These are phyloP conservation scores for Drosophila sucinea DNA, from an alignment of 1,140 invertebrate genomes.

Conservation along the genomic window DNA sequence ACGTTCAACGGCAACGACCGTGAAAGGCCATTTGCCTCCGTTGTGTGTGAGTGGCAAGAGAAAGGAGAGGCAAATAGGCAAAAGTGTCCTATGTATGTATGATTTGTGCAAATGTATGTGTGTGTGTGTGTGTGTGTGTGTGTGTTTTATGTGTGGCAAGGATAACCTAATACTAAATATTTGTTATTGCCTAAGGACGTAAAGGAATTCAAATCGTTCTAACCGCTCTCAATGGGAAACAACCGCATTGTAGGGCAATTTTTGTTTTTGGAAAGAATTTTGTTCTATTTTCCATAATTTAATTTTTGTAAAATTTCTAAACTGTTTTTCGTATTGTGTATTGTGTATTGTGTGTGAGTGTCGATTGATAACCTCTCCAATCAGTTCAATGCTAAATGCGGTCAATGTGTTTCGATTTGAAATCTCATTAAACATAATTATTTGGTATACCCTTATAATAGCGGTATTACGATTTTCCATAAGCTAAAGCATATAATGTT, in stretches of 20 bases:
- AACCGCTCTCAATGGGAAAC: slow-evolving; percentile 1
- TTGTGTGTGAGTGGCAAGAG: not conserved
- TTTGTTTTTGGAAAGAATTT: not conserved
- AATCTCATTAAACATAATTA: slow-evolving; percentile 11
- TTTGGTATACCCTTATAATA: not conserved
- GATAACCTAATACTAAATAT: slow-evolving; percentile 77
- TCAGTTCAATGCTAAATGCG: slow-evolving; percentile 68
- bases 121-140: slow-evolving; percentile 20
- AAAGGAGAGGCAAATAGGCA: slow-evolving; percentile 4
- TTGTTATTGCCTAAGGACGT: slow-evolving; percentile 75
- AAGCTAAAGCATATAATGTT: too few species aligned
- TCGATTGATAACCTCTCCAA: slow-evolving; percentile 53
- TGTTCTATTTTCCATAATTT: not conserved
- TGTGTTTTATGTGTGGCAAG: slow-evolving; percentile 46
- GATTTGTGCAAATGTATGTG: not conserved
- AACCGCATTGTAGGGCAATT: not conserved
- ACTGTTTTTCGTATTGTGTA: slow-evolving; percentile 10
- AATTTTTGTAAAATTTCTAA: slow-evolving; percentile 9
- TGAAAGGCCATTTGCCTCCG: slow-evolving; percentile 78
- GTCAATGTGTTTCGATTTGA: slow-evolving; percentile 47
- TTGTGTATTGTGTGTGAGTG: not conserved
- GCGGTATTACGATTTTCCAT: not conserved
- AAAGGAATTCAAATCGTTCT: slow-evolving; percentile 53
- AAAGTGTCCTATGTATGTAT: slow-evolving; percentile 4
- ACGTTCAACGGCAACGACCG: slow-evolving; percentile 65